Evolutionary conservation across 2,797 vertebrate genomes (phyloP).

Genomic region (Discoglossus pictus): DNA sequence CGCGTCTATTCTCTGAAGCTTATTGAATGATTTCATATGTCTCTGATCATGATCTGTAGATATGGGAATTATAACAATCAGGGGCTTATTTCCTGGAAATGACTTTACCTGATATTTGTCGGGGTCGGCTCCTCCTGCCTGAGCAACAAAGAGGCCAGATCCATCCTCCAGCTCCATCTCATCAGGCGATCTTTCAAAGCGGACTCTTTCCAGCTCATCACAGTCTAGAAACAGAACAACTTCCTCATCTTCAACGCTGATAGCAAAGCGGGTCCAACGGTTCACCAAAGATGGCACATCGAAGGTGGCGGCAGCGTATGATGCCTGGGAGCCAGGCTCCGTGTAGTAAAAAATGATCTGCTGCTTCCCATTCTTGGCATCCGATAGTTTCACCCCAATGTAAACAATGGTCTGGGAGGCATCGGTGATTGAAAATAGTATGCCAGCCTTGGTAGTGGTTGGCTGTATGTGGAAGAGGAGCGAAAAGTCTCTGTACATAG

Average conservation of each 20-base stretch:
- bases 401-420: constrained; percentile 77
- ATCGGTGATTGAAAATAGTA: constrained; percentile 89
- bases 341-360: constrained; percentile 86
- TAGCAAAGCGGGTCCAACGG: constrained; percentile 83
- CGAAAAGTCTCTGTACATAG: constrained; percentile 87
- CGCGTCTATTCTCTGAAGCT: too few relatives aligned
- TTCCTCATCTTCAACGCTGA: constrained; percentile 77
- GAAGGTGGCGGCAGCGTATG: constrained; percentile 79
- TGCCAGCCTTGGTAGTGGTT: constrained; percentile 67
- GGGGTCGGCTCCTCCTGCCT: constrained; percentile 83
- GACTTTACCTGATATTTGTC: constrained; percentile 86
- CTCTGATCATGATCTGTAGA: too few relatives aligned
- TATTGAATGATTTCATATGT: too few relatives aligned
- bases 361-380: constrained; percentile 67
- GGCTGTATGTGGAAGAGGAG: constrained; percentile 85
- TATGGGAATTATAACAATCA: too few relatives aligned
- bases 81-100: too few relatives aligned
- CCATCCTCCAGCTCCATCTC: constrained; percentile 82
- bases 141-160: constrained; percentile 86
- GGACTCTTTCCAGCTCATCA: constrained; percentile 72
- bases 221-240: constrained; percentile 84
- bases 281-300: constrained; percentile 73
- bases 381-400: constrained; percentile 84
- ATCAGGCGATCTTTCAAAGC: constrained; percentile 74
- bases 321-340: constrained; percentile 70